Conservation (phyloP, 2,113 vertebrate species). For the Oostethus manadensis region DNA sequence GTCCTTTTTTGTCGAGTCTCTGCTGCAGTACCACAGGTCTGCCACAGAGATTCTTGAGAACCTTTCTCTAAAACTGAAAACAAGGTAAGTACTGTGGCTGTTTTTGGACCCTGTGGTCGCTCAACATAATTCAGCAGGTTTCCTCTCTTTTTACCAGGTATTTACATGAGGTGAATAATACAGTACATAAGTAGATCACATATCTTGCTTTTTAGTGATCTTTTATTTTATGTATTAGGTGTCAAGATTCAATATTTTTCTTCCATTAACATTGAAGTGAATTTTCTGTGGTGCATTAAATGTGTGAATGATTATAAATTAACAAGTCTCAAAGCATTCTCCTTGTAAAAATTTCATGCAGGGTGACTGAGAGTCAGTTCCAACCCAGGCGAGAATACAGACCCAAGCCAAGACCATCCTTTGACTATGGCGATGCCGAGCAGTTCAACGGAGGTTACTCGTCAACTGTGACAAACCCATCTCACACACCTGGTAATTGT, state of each 20-base stretch:
- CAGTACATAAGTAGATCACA: background rate
- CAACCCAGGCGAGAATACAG: conserved; percentile 81
- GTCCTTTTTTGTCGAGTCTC: conserved; percentile 84
- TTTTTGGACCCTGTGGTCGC: conserved; percentile 11
- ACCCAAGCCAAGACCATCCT: conserved; percentile 79
- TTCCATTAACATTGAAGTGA: background rate
- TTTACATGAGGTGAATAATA: conserved; percentile 10
- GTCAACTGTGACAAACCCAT: conserved; percentile 33
- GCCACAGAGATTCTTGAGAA: conserved; percentile 84
- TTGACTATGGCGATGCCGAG: conserved; percentile 74
- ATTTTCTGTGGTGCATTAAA: background rate
- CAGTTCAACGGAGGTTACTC: conserved; percentile 81
- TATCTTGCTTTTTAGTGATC: conserved; percentile 2
- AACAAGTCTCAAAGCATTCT: background rate
- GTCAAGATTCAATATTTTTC: background rate
- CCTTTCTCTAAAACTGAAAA: conserved; percentile 78
- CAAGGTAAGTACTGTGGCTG: conserved; percentile 70
- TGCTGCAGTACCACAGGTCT: conserved; percentile 90
- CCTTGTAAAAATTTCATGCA: conserved; percentile 44
- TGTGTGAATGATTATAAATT: background rate
- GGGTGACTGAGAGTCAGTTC: conserved; percentile 79
- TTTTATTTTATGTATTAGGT: too few relatives aligned
- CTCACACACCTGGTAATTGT: conserved; percentile 57
- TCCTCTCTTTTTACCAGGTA: background rate
- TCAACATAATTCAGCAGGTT: background rate